Percentiles rank a stretch among this genome's conserved stretches.
Evolutionary conservation across 2,113 vertebrate species (phyloP).

Genomic region (Crotalus tigris): DNA sequence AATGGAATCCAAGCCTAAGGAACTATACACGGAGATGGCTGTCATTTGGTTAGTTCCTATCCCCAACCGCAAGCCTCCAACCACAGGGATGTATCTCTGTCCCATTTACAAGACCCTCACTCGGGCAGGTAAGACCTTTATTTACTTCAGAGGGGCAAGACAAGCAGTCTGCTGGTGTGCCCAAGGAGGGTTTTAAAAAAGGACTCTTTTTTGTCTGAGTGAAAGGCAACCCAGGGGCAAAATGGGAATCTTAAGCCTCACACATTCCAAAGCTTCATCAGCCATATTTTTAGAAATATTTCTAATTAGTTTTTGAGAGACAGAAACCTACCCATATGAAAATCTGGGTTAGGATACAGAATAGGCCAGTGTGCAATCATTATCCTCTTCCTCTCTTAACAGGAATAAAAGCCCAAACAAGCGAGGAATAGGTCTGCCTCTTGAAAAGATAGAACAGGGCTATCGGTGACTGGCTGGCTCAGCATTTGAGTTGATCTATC

Average conservation of each 20-base stretch:
- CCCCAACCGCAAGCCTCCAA: slow-evolving; percentile 66
- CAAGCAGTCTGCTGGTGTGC: neutral
- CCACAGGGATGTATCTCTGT: slow-evolving; percentile 78
- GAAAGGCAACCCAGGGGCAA: neutral
- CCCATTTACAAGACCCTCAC: slow-evolving; percentile 93
- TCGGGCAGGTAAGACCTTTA: slow-evolving; percentile 75
- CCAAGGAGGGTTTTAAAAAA: neutral
- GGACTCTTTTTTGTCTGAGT: neutral
- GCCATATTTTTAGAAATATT: neutral
- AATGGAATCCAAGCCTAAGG: slow-evolving; percentile 78
- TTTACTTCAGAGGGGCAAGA: neutral
- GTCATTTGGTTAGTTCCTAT: slow-evolving; percentile 83
- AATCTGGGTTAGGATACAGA: neutral
- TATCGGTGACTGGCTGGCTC: no score
- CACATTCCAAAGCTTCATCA: neutral
- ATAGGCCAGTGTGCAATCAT: neutral
- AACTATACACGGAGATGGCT: slow-evolving; percentile 87
- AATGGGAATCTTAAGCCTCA: neutral
- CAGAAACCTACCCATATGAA: neutral
- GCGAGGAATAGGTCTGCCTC: neutral
- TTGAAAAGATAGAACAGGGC: neutral
- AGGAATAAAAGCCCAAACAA: neutral
- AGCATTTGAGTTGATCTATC: neutral
- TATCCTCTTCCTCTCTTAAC: no score
- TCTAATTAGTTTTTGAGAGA: neutral